Evolutionary conservation across 2,888 invertebrate species (phyloP).

Genomic region (Tineola bisselliella): DNA sequence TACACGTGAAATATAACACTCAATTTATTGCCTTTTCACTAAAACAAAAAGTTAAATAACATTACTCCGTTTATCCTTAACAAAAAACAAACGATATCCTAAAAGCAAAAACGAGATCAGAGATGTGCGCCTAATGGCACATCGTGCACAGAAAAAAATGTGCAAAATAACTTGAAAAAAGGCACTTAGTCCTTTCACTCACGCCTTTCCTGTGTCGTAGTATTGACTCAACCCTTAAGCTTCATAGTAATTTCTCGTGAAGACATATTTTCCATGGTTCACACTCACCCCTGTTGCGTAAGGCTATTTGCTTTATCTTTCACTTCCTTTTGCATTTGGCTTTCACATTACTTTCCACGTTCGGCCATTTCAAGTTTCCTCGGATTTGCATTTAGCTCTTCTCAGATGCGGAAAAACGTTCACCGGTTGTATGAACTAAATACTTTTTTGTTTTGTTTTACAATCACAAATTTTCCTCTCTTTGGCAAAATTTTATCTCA

Average conservation of each 20-base stretch:
- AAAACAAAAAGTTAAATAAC: neutral
- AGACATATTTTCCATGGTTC: constrained; percentile 46
- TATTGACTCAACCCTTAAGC: constrained; percentile 28
- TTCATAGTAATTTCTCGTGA: constrained; percentile 41
- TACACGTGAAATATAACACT: neutral
- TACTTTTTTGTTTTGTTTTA: no score
- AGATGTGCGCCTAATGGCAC: constrained; percentile 11
- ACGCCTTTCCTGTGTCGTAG: constrained; percentile 29
- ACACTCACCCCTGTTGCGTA: constrained; percentile 29
- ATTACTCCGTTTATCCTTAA: neutral
- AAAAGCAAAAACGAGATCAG: constrained; percentile 5
- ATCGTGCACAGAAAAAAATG: constrained; percentile 12
- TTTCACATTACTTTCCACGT: constrained; percentile 13
- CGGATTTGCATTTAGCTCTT: neutral
- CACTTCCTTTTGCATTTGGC: constrained; percentile 24
- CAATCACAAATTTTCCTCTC: no score
- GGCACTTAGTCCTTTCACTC: constrained; percentile 48
- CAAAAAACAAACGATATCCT: neutral
- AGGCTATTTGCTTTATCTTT: constrained; percentile 24
- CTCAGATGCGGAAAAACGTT: neutral
- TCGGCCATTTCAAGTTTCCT: neutral
- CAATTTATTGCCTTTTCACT: neutral
- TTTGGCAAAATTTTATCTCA: no score
- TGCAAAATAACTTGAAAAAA: constrained; percentile 51
- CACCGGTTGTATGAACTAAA: no score